phyloP scores from a whole-genome alignment of 2,113 vertebrate species.

The Delphinus delphis region DNA sequence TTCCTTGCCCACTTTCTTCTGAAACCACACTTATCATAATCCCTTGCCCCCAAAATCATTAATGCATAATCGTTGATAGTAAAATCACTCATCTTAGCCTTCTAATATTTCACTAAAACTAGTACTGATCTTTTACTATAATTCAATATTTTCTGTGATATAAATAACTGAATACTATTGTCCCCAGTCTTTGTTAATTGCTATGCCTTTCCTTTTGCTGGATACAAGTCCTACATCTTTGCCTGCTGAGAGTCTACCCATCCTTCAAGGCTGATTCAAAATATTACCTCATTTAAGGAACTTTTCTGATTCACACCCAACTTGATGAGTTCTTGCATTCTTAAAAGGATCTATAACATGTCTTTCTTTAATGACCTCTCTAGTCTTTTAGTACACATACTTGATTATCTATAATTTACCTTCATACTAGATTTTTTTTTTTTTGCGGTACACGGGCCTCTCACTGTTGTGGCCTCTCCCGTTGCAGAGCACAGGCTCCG shows the following conservation, averaged over 20 bases:
- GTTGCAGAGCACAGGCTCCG: too few species aligned
- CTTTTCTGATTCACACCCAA: conserved; percentile 78
- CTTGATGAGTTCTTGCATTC: conserved; percentile 79
- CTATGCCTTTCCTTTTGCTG: background rate
- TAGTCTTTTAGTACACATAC: conserved; percentile 69
- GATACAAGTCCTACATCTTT: background rate
- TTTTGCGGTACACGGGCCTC: too few species aligned
- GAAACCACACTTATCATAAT: background rate
- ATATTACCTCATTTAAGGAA: background rate
- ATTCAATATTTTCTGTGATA: background rate
- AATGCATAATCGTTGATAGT: background rate
- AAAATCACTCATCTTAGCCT: background rate
- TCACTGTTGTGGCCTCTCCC: too few species aligned
- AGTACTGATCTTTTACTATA: background rate
- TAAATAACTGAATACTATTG: background rate
- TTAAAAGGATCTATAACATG: conserved; percentile 73
- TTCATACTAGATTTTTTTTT: conserved; percentile 73
- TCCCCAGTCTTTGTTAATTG: background rate
- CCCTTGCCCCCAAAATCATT: background rate
- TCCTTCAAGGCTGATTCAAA: background rate
- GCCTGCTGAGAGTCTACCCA: background rate
- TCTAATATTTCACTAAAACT: background rate
- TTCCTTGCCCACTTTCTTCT: background rate
- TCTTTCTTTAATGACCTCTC: background rate
- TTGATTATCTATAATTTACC: conserved; percentile 83